phyloP scores from a whole-genome alignment of 2,888 invertebrate genomes.

The Xestia c-nigrum region DNA sequence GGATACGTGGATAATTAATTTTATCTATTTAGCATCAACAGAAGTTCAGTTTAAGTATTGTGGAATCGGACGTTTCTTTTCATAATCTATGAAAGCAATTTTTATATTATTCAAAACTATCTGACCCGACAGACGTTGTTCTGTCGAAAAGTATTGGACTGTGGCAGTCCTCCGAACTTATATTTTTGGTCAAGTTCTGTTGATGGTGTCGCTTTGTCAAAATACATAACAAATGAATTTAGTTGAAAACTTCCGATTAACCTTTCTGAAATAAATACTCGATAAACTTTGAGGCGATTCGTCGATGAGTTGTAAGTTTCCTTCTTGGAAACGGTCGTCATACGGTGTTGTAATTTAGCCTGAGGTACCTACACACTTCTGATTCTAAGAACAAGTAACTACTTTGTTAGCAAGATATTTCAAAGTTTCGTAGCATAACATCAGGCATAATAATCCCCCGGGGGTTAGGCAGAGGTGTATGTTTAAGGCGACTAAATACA shows the following conservation, averaged over 20 bases:
- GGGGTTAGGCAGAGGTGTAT: no score
- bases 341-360: not conserved
- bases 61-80: no score
- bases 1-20: not conserved
- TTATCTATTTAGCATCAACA: not conserved
- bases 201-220: no score
- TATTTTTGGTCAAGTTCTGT: no score
- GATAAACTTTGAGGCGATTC: not conserved
- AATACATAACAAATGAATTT: not conserved
- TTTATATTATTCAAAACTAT: not conserved
- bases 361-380: not conserved
- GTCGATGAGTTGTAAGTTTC: not conserved
- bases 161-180: no score
- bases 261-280: not conserved
- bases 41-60: not conserved
- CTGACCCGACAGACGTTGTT: no score
- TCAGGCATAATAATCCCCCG: no score
- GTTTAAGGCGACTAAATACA: no score
- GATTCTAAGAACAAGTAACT: not conserved
- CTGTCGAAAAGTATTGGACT: no score
- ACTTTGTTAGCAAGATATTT: no score
- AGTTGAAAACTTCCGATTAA: not conserved
- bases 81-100: not conserved
- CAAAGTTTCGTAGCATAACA: no score
- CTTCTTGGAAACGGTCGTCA: not conserved